Base-by-base conservation (phyloP, 2,113 vertebrate genomes). In the Neomonachus schauinslandi region DNA sequence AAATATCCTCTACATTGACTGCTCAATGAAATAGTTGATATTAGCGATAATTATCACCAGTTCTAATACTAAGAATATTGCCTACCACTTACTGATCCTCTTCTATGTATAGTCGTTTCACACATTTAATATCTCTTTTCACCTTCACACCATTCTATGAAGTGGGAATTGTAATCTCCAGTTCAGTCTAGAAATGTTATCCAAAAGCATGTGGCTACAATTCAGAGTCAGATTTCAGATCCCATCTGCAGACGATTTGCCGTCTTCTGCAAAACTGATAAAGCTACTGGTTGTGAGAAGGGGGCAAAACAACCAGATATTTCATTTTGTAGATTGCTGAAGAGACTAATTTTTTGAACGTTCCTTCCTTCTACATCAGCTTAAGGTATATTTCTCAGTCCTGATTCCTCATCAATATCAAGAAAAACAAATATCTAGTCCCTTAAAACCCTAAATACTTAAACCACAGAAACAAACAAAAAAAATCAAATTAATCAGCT, bases 381-480 rank as follows among this genome's bases (percentile, higher is more conserved):
- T 69, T 49, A 76, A 39, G 16, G n/a, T 24, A n/a, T 42, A 76
- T 28, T 93, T 87, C 82, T 61, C 28, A 76, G 19, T 74, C n/a
- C 14, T 55, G 65, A 84, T 5, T 59, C 28, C 33, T 91, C 33
- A 84, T 39, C 15, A 89, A 33, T 53, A 85, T 59, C 9, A 77
- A 89, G 79, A 92, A 96, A 67, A 95, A 59, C n/a, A 84, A 86
- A 19, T 12, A 74, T 46, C n/a, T 51, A 65, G 24, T 74, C 16
- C 63, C 85, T 80, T 77, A 77, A 82, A 92, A 21, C 16, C 7
- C 61, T 51, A 4, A 22, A 33, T 51, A 61, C 51, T 49, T 81
- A 72, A 89, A 36, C 51, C 28, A 82, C 80, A 74, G 42, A 77
- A 69, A 65, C 24, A 63, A 80, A 87, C 72, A 53, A 77, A 59